Evolutionary conservation across 1,140 invertebrate species (phyloP).

Genomic region (Drosophila takahashii): DNA sequence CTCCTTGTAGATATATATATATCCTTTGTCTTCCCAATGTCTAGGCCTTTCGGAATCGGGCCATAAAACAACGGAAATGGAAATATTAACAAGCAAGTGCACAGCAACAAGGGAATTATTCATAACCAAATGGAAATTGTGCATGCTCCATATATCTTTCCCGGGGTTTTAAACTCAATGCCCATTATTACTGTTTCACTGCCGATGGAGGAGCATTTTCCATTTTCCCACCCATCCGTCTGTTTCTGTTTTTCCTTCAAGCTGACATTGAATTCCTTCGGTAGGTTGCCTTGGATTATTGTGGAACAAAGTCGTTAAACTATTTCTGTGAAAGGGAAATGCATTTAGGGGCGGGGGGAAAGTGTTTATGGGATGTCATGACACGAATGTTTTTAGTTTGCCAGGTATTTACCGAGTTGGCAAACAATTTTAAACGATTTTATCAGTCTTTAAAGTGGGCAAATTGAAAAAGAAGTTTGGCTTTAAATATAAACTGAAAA

Average conservation of each 20-base stretch:
- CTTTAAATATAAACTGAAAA: too few relatives aligned
- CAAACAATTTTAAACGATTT: constrained; percentile 20
- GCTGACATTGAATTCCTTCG: constrained; percentile 39
- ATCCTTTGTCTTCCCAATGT: constrained; percentile 27
- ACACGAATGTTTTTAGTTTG: constrained; percentile 9
- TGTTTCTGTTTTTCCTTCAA: constrained; percentile 5
- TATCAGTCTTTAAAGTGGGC: background rate
- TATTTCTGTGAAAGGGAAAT: constrained; percentile 39
- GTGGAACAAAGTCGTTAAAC: constrained; percentile 24
- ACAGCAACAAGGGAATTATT: constrained; percentile 72
- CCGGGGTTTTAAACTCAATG: constrained; percentile 42
- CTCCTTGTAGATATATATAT: background rate
- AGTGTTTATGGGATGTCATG: constrained; percentile 21
- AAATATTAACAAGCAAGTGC: constrained; percentile 84
- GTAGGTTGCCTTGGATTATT: constrained; percentile 36
- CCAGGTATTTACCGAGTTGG: constrained; percentile 16
- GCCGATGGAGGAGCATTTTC: constrained; percentile 10
- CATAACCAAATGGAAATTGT: constrained; percentile 80
- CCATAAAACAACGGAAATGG: constrained; percentile 83
- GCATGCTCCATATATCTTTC: constrained; percentile 70
- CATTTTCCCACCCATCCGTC: background rate
- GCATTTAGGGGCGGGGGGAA: constrained; percentile 6
- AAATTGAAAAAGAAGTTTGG: background rate
- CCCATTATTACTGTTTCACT: constrained; percentile 41
- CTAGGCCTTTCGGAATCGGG: constrained; percentile 72